Conservation (phyloP, 2,113 vertebrate species). For the Hoplias malabaricus region DNA sequence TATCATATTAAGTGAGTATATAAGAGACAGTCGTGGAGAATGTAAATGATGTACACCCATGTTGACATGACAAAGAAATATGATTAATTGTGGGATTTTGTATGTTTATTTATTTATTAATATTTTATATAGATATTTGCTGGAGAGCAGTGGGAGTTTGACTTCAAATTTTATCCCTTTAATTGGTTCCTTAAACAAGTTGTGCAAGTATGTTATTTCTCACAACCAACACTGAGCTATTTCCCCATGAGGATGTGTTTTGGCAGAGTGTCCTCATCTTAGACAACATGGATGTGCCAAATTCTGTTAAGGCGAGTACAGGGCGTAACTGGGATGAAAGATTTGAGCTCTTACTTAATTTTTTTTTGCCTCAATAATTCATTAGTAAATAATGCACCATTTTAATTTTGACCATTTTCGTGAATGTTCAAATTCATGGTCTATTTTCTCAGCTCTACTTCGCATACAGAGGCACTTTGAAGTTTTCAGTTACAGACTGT, state of each 20-base stretch:
- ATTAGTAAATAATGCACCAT: not conserved
- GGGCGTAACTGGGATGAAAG: not conserved
- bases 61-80: conserved; percentile 9
- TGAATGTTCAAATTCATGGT: not conserved
- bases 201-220: conserved; percentile 3
- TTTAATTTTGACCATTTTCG: conserved; percentile 8
- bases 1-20: conserved; percentile 18
- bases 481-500: too few species aligned
- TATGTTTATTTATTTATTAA: not conserved
- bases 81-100: not conserved
- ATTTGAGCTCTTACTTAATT: conserved; percentile 18
- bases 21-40: conserved; percentile 19
- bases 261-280: not conserved
- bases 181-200: conserved; percentile 8
- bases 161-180: not conserved
- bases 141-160: not conserved
- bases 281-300: not conserved
- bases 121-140: not conserved
- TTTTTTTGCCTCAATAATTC: conserved; percentile 9
- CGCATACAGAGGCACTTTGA: too few species aligned
- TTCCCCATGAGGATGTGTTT: not conserved
- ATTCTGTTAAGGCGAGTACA: conserved; percentile 4
- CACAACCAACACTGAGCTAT: not conserved
- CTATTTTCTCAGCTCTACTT: too few species aligned
- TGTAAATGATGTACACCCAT: not conserved